phyloP scores from a whole-genome alignment of 2,888 invertebrate species.

The Macrostomum cliftonense region DNA sequence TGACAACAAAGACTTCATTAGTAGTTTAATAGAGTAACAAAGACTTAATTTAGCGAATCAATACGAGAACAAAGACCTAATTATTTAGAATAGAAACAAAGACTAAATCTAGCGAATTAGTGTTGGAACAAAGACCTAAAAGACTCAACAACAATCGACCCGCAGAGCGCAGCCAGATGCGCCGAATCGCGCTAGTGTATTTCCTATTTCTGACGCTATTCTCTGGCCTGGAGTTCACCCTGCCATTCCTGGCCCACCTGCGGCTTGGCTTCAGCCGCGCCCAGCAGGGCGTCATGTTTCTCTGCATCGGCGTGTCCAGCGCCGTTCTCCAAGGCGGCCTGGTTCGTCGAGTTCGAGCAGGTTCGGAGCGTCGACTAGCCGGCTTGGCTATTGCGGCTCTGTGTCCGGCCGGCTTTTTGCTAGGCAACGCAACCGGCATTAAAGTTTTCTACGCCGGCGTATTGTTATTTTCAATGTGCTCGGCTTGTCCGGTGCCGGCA shows the following conservation, averaged over 20 bases:
- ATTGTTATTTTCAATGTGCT: conserved; percentile 57
- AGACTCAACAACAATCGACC: too few relatives aligned
- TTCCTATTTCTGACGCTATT: conserved; percentile 81
- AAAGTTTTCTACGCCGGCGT: conserved; percentile 56
- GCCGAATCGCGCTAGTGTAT: conserved; percentile 37
- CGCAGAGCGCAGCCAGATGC: conserved; percentile 42
- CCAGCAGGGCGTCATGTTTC: conserved; percentile 94
- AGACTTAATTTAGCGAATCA: too few relatives aligned
- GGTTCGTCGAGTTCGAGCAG: conserved; percentile 53
- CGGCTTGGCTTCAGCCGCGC: conserved; percentile 58
- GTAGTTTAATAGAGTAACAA: too few relatives aligned
- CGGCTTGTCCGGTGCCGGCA: conserved; percentile 71
- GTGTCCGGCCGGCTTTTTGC: conserved; percentile 58
- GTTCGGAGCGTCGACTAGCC: conserved; percentile 51
- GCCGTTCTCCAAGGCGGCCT: conserved; percentile 52
- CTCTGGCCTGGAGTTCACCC: conserved; percentile 85
- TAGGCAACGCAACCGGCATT: conserved; percentile 48
- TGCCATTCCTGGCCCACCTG: conserved; percentile 84
- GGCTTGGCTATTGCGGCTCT: conserved; percentile 44
- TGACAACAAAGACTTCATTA: too few relatives aligned
- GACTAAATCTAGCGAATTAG: too few relatives aligned
- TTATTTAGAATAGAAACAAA: too few relatives aligned
- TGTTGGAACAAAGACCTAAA: too few relatives aligned
- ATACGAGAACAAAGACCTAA: too few relatives aligned
- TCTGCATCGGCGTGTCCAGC: conserved; percentile 78